Evolutionary conservation across 2,113 vertebrate species (phyloP), one percentile per base, ranked within the genome.

Genomic region (Telmatochromis sp.): DNA sequence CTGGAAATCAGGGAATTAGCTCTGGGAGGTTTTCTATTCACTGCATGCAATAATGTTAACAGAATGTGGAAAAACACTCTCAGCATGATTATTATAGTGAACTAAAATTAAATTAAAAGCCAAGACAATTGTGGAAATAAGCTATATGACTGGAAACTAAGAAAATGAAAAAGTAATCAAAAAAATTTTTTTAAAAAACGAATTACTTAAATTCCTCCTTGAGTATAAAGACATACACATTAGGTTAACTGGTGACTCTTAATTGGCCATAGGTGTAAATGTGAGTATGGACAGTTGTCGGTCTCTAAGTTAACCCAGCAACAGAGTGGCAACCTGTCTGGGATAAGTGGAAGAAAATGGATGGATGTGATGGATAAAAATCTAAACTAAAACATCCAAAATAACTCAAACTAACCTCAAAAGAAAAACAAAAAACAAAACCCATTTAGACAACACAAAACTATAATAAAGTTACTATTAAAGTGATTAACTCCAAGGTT

Each of bases 111-210:
- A 65, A 68, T 37, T 68, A 68, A 40, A 68, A n/a, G 33, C 60
- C 26, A 68, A 37, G 19, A 37, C 0, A 68, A 37, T 21, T 13
- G 19, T 68, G 19, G 35, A 68, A 68, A 68, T n/a, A 68, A 37
- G 63, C 4, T 13, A 68, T 37, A 68, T 0, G 4, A 21, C 1
- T 68, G 33, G 6, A 21, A 68, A 68, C 17, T 7, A 65, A 65
- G 10, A n/a, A 65, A 65, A 63, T 65, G 2, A 3, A 68, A 68
- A 68, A 21, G 3, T 13, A 37, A 65, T 4, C 33, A 65, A 65
- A 12, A n/a, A n/a, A n/a, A n/a, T n/a, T n/a, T n/a, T 1, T 23
- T 23, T 23, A 23, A 23, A 63, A 10, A 19, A 10, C 0, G 0
- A 11, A 63, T 19, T 11, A 35, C 2, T 63, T 63, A 19, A 68